Evolutionary conservation across 2,888 invertebrate genomes (phyloP), one percentile per base, ranked within the genome.

Genomic region (Drosophila cognata): DNA sequence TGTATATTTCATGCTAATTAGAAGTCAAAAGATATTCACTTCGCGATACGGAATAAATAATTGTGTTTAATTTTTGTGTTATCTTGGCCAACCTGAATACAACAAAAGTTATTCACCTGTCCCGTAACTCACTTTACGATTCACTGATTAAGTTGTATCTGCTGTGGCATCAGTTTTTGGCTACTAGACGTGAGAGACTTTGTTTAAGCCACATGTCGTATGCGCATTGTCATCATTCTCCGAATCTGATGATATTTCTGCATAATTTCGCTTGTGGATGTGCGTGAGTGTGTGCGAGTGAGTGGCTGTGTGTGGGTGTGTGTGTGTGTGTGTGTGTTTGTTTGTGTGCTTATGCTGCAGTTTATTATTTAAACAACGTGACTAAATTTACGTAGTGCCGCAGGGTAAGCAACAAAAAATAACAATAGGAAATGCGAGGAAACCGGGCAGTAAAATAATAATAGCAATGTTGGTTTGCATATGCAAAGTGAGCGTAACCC

Each of bases 301-400:
- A 68, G 38, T 71, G 62, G 16, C 33, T 58, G 57, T 64, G 25
- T 53, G 33, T 43, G 35, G 62, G 53, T 68, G 55, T 43, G 3
- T 31, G 33, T 33, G 0, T n/a, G 21, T 21, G 1, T 21, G 56
- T 55, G 66, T 69, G 55, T 66, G 52, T 41, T 56, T 57, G 63
- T 67, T 58, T 38, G 59, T 75, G 55, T 70, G 67, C 63, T 62
- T 66, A 61, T 75, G 71, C 59, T 77, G 88, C 85, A 86, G 79
- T 88, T 88, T 85, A 88, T 89, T 89, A 88, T 89, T 88, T 89
- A 89, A 86, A 80, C 78, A 88, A 90, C 90, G 90, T 90, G 90
- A 88, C 90, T 87, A 77, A 84, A 88, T 87, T 86, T 81, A 80
- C 79, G 82, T 74, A 70, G 77, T 84, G 83, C 75, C 72, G 41